Base-by-base conservation (phyloP, 2,888 invertebrate genomes). In the Phlogophora meticulosa region DNA sequence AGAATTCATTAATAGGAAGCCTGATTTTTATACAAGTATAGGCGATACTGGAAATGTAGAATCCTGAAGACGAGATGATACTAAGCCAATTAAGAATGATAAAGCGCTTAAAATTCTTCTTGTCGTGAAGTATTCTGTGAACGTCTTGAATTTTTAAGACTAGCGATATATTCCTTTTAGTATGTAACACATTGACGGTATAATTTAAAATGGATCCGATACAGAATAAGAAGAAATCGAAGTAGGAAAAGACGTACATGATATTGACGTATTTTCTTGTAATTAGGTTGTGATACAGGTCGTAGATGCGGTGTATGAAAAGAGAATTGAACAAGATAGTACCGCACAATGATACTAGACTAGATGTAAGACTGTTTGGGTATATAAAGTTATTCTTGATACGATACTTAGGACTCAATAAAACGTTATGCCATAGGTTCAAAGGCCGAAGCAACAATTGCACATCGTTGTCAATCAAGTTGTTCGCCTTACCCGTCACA, bases 81-180 rank as follows among this genome's bases (percentile, higher is more conserved):
- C 43, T 72, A 2, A 68, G 15, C 68, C 68, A 68, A 46, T 71
- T 68, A 1, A 32, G 2, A 42, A 68, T 15, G 11, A 46, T 36
- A 11, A 52, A 68, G 2, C 34, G 24, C 20, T 68, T 71, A 20
- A 60, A 40, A 20, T 46, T 45, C 15, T n/a, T 15, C 0, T 51
- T 71, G 3, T 24, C 34, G 10, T 46, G 46, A 11, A 68, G 40
- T 60, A 43, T 52, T 51, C 51, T 61, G 24, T 68, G 68, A 51
- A 60, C 13, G n/a, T 46, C 11, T 52, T 68, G 72, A 13, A 68
- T 20, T 72, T 71, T 68, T 0, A 68, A 43, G 4, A 68, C 61
- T 2, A 71, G 40, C 0, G n/a, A 46, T 9, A 68, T 61, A 36
- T 68, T 52, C 5, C 10, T 40, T 11, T 72, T 52, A 2, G 45